Evolutionary conservation across 2,113 vertebrate genomes (phyloP).

Genomic region (Hemichromis elongatus): DNA sequence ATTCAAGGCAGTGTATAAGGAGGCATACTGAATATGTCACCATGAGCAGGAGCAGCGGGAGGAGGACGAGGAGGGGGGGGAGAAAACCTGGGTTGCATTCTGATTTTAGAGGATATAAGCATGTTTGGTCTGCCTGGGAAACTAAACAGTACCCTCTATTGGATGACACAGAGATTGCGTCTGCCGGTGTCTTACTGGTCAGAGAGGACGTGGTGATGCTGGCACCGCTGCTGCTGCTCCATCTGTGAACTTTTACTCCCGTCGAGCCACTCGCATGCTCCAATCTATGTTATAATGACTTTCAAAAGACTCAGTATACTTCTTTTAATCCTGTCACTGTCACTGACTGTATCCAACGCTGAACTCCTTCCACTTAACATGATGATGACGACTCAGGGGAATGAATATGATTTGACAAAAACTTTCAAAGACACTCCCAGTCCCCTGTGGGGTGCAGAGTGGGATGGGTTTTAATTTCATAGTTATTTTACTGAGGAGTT

Average conservation of each 20-base stretch:
- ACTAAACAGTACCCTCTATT: slow-evolving; percentile 76
- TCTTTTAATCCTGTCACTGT: slow-evolving; percentile 21
- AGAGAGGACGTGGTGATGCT: not conserved
- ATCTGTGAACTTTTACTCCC: not conserved
- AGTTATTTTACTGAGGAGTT: not conserved
- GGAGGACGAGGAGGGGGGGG: not conserved
- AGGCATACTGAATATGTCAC: slow-evolving; percentile 6
- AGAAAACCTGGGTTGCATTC: slow-evolving; percentile 21
- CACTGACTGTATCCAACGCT: not conserved
- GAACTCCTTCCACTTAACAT: not conserved
- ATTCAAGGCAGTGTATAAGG: not conserved
- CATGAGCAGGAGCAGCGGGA: not conserved
- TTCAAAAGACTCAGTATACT: not conserved
- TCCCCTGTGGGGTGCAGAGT: not conserved
- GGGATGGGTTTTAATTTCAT: slow-evolving; percentile 24
- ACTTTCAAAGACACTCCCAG: not conserved
- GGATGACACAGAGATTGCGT: slow-evolving; percentile 56
- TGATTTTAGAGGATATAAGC: slow-evolving; percentile 20
- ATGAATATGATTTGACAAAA: slow-evolving; percentile 24
- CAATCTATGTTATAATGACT: not conserved
- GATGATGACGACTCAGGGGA: slow-evolving; percentile 9
- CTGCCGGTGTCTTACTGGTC: not conserved
- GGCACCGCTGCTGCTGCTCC: not conserved
- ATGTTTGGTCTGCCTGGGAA: slow-evolving; percentile 33
- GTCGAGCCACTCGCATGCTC: not conserved